Evolutionary conservation across 2,888 invertebrate genomes (phyloP).

Genomic region (Acronicta aceris): DNA sequence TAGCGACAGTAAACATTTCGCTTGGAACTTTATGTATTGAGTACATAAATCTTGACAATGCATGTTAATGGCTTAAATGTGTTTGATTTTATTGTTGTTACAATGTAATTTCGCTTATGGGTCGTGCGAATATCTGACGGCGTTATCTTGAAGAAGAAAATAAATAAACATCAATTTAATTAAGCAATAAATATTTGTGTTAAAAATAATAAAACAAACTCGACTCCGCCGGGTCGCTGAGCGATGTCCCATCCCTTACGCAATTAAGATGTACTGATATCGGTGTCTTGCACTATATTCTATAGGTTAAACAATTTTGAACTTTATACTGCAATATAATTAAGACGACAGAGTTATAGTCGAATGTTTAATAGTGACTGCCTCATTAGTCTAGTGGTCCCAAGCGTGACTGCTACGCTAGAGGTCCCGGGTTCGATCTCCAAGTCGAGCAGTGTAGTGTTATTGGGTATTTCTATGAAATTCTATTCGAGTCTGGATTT

Average conservation of each 20-base stretch:
- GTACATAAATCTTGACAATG: slow-evolving; percentile 15
- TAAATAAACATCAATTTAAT: slow-evolving; percentile 52
- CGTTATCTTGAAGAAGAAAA: slow-evolving; percentile 31
- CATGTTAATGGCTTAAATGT: background rate
- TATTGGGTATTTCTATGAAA: too few species aligned
- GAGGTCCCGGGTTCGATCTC: too few species aligned
- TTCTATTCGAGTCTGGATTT: too few species aligned
- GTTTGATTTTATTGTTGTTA: slow-evolving; percentile 1
- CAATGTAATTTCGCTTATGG: slow-evolving; percentile 6
- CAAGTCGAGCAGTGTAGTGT: too few species aligned
- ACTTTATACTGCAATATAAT: slow-evolving; percentile 26
- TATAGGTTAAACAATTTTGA: slow-evolving; percentile 30
- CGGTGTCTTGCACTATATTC: slow-evolving; percentile 47
- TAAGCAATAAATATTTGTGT: slow-evolving; percentile 56
- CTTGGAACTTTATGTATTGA: slow-evolving; percentile 11
- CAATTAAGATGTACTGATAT: slow-evolving; percentile 58
- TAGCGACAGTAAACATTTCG: slow-evolving; percentile 27
- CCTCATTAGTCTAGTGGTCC: too few species aligned
- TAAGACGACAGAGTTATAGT: slow-evolving; percentile 16
- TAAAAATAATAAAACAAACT: slow-evolving; percentile 47
- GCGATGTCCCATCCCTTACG: slow-evolving; percentile 51
- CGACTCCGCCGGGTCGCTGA: slow-evolving; percentile 33
- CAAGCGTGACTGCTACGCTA: too few species aligned
- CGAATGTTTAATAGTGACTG: too few species aligned
- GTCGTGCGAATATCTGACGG: slow-evolving; percentile 20